Conservation (phyloP, 2,113 vertebrate species). For the Tetraodon nigroviridis region DNA sequence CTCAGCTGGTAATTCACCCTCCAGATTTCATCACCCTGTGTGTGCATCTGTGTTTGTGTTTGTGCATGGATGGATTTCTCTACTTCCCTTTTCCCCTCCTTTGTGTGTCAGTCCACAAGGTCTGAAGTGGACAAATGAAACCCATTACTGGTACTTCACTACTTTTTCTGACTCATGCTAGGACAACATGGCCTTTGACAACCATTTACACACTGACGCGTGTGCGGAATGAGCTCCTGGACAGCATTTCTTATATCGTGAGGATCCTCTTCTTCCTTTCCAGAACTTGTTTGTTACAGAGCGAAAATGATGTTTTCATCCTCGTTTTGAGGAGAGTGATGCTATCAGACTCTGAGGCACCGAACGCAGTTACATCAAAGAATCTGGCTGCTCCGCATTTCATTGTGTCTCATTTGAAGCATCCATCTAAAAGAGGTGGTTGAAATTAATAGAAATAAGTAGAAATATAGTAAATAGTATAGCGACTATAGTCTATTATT, state of each 20-base stretch:
- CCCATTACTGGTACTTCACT: conserved; percentile 38
- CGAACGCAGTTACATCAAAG: neutral
- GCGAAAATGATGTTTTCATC: conserved; percentile 15
- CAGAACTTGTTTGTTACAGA: neutral
- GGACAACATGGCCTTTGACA: conserved; percentile 31
- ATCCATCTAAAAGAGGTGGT: too few relatives aligned
- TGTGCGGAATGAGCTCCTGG: conserved; percentile 24
- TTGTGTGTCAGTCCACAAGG: conserved; percentile 33
- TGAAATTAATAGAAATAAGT: too few relatives aligned
- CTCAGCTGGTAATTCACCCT: too few relatives aligned
- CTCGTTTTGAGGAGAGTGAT: neutral
- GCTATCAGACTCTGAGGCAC: neutral
- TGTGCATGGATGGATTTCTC: neutral
- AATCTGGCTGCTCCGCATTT: neutral
- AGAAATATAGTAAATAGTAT: too few relatives aligned
- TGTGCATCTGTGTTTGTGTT: neutral
- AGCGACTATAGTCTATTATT: too few relatives aligned
- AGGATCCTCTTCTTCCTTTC: conserved; percentile 14
- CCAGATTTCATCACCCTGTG: neutral
- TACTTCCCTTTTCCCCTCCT: conserved; percentile 8
- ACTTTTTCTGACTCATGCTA: conserved; percentile 18
- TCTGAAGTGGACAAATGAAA: conserved; percentile 50
- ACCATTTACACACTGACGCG: conserved; percentile 27
- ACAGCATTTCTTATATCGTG: conserved; percentile 3
- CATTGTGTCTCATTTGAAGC: too few relatives aligned